Percentiles rank a stretch among this genome's conserved stretches.
Evolutionary conservation across 2,113 vertebrate species (phyloP).

Genomic region (Tyto alba): DNA sequence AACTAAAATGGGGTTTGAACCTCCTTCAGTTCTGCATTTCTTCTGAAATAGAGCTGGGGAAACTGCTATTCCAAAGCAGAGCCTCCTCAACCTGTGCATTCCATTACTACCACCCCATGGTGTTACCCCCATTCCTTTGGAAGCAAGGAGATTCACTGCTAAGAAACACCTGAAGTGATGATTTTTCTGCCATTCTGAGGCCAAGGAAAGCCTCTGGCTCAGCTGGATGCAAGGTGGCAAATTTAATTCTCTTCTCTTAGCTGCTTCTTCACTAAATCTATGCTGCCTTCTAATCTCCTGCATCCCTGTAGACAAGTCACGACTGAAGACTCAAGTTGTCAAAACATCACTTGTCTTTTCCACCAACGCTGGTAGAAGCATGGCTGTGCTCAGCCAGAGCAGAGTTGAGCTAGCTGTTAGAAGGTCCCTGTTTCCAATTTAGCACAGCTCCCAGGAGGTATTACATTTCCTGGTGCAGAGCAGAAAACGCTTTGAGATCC

Average conservation of each 20-base stretch:
- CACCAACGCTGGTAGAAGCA: background rate
- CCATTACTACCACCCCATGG: background rate
- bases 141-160: background rate
- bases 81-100: background rate
- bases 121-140: accelerated
- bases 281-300: background rate
- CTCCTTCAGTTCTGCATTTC: background rate
- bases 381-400: background rate
- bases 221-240: background rate
- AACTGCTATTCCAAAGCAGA: background rate
- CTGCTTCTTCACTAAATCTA: background rate
- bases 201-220: background rate
- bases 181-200: background rate
- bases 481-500: slow-evolving; percentile 57
- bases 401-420: background rate
- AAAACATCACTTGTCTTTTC: slow-evolving; percentile 47
- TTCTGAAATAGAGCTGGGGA: background rate
- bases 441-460: slow-evolving; percentile 51
- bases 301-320: slow-evolving; percentile 20
- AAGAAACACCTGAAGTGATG: background rate
- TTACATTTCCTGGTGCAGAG: slow-evolving; percentile 56
- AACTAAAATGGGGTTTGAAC: background rate
- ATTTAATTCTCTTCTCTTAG: background rate
- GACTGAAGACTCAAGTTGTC: slow-evolving; percentile 46
- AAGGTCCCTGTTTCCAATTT: slow-evolving; percentile 64